These are phyloP conservation scores for Hippopotamyrus pictus DNA, from an alignment of 2,797 vertebrate genomes.

Conservation along the genomic window DNA sequence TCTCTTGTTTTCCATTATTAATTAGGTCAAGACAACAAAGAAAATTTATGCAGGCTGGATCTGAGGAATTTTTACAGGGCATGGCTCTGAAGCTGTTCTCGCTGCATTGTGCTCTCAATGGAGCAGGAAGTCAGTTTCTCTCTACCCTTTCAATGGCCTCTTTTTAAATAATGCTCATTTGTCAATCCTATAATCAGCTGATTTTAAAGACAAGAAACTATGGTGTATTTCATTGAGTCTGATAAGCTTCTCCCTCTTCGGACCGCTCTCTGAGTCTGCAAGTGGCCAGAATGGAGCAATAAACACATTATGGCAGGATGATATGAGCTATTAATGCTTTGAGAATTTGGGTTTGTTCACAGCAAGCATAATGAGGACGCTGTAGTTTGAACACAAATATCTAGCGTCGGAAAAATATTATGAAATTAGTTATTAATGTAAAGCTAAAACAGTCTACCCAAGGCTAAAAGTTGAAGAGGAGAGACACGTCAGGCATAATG, in stretches of 20 bases:
- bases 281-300: background rate
- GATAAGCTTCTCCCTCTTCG: background rate
- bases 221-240: background rate
- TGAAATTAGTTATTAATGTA: background rate
- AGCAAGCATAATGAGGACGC: background rate
- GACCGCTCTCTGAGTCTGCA: background rate
- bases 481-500: slow-evolving; percentile 18
- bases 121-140: background rate
- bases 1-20: slow-evolving; percentile 25
- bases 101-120: background rate
- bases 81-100: background rate
- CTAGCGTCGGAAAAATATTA: background rate
- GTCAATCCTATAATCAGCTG: background rate
- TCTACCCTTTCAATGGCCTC: slow-evolving; percentile 4
- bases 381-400: background rate
- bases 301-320: background rate
- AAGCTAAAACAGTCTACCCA: background rate
- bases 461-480: background rate
- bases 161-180: slow-evolving; percentile 10
- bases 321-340: background rate
- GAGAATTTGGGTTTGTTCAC: background rate
- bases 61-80: slow-evolving; percentile 12
- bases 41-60: slow-evolving; percentile 1
- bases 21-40: slow-evolving; percentile 21
- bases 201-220: background rate